A percentile compares a stretch with the other conserved stretches of the same genome.
Evolutionary conservation across 2,888 invertebrate genomes (phyloP).

Genomic region (Sussaba pulchella): DNA sequence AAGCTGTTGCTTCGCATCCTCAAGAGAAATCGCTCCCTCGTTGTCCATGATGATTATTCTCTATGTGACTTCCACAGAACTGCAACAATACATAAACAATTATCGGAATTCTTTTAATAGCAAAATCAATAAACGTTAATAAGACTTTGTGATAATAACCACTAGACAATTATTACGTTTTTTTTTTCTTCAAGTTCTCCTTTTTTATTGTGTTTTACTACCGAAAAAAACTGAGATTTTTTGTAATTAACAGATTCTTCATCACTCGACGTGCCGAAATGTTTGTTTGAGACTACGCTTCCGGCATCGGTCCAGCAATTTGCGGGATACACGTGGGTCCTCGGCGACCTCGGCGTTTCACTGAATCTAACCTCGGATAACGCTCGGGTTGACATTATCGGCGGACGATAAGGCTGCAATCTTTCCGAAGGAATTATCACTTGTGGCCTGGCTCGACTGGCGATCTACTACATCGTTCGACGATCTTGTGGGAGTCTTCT

Average conservation of each 20-base stretch:
- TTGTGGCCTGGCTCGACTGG: too few relatives aligned
- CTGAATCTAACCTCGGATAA: not conserved
- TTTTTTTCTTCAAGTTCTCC: too few relatives aligned
- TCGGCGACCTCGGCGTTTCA: too few relatives aligned
- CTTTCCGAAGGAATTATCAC: too few relatives aligned
- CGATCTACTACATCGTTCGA: not conserved
- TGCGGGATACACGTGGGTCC: slow-evolving; percentile 5
- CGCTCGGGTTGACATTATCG: not conserved
- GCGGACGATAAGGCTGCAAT: not conserved
- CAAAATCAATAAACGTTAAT: slow-evolving; percentile 30
- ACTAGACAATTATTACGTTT: not conserved
- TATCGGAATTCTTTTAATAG: slow-evolving; percentile 34
- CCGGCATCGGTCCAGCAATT: too few relatives aligned
- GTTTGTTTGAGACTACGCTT: not conserved
- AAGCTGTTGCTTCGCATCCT: slow-evolving; percentile 70
- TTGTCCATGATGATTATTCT: slow-evolving; percentile 46
- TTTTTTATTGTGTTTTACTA: too few relatives aligned
- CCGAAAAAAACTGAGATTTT: not conserved
- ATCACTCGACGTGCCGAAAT: not conserved
- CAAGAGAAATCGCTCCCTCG: slow-evolving; percentile 54
- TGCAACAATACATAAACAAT: slow-evolving; percentile 27
- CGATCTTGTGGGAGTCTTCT: not conserved
- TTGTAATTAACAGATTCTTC: not conserved
- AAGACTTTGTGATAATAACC: not conserved
- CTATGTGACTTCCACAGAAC: not conserved